A percentile compares a stretch with the other conserved stretches of the same genome.
phyloP scores from a whole-genome alignment of 2,113 vertebrate species.

The Chunga burmeisteri region DNA sequence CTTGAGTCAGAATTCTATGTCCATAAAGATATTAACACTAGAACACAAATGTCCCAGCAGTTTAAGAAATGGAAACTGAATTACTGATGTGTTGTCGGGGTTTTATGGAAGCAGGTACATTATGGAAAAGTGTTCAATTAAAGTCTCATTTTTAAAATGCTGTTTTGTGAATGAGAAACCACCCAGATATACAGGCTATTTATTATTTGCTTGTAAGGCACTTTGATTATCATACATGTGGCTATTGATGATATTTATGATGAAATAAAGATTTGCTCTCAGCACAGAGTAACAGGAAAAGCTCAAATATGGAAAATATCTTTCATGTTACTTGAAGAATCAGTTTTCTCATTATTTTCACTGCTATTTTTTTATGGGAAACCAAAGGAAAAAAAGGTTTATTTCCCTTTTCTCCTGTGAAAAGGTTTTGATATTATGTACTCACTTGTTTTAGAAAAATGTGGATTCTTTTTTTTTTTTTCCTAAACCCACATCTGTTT shows the following conservation, averaged over 20 bases:
- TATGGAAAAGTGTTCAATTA: slow-evolving; percentile 2
- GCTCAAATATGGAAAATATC: background rate
- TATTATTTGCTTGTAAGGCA: background rate
- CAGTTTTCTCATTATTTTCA: background rate
- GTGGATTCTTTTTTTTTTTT: background rate
- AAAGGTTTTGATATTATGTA: background rate
- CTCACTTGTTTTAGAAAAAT: background rate
- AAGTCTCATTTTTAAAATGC: background rate
- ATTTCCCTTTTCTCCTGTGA: background rate
- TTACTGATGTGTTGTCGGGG: slow-evolving; percentile 27
- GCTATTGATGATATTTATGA: background rate
- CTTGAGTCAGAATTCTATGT: slow-evolving; percentile 59
- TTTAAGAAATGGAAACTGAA: slow-evolving; percentile 61
- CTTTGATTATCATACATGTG: background rate
- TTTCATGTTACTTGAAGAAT: background rate
- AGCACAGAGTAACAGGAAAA: background rate
- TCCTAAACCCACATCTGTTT: background rate
- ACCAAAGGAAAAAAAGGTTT: background rate
- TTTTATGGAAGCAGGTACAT: slow-evolving; percentile 42
- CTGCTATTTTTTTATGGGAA: background rate
- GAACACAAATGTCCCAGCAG: slow-evolving; percentile 52
- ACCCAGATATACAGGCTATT: background rate
- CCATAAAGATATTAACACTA: slow-evolving; percentile 54
- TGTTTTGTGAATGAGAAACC: background rate
- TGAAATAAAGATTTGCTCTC: background rate